A percentile compares a stretch with the other conserved stretches of the same genome.
phyloP scores from a whole-genome alignment of 2,113 vertebrate species.

The Austrofundulus limnaeus region DNA sequence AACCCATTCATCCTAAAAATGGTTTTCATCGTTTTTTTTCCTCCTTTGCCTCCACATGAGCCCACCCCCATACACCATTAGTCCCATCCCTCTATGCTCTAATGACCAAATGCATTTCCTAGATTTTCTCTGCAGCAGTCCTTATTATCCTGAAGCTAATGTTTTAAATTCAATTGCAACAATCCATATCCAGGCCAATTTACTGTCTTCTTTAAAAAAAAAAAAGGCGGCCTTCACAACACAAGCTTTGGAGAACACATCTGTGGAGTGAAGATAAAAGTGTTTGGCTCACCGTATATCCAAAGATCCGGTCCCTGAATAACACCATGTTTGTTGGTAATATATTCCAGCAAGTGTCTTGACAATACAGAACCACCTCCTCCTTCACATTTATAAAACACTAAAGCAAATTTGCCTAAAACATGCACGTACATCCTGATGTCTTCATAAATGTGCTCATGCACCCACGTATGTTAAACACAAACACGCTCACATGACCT shows the following conservation, averaged over 20 bases:
- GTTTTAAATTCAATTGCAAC: constrained; percentile 81
- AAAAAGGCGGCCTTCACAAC: constrained; percentile 44
- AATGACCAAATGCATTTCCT: constrained; percentile 78
- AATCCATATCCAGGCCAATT: constrained; percentile 78
- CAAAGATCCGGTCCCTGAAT: constrained; percentile 52
- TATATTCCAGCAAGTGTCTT: constrained; percentile 57
- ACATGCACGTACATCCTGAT: constrained; percentile 41
- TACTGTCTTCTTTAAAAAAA: constrained; percentile 67
- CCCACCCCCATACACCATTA: constrained; percentile 69
- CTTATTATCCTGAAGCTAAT: constrained; percentile 75
- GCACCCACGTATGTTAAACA: constrained; percentile 24
- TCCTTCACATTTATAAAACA: constrained; percentile 64
- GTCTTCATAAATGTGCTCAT: constrained; percentile 32
- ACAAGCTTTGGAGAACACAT: constrained; percentile 65
- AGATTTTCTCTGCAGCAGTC: constrained; percentile 72
- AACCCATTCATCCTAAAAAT: constrained; percentile 76
- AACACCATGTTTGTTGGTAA: constrained; percentile 53
- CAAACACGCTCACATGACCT: constrained; percentile 40
- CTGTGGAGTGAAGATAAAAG: constrained; percentile 85
- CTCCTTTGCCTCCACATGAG: constrained; percentile 52
- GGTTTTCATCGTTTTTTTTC: constrained; percentile 62
- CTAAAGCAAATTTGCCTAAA: constrained; percentile 58
- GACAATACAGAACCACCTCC: constrained; percentile 53
- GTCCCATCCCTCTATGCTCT: constrained; percentile 68
- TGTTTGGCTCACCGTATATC: constrained; percentile 49